Evolutionary conservation across 2,888 invertebrate genomes (phyloP).

Genomic region (Erebia epiphron): DNA sequence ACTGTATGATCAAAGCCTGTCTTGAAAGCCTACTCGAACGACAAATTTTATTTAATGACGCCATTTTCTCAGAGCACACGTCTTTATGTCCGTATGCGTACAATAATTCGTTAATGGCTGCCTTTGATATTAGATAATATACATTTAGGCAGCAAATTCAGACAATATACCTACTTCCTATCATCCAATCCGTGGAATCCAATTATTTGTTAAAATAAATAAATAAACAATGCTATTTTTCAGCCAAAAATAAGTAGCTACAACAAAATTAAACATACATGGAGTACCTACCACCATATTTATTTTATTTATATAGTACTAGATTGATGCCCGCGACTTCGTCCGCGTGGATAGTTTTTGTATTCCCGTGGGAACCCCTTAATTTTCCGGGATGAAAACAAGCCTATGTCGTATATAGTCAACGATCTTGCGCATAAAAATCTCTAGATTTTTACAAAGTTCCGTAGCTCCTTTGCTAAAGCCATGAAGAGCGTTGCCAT

Average conservation of each 20-base stretch:
- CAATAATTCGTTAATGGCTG: slow-evolving; percentile 19
- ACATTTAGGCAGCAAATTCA: not conserved
- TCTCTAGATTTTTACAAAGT: not conserved
- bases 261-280: no score
- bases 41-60: slow-evolving; percentile 26
- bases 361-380: no score
- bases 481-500: slow-evolving; percentile 52
- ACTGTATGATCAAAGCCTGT: slow-evolving; percentile 24
- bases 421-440: slow-evolving; percentile 4
- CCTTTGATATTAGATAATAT: slow-evolving; percentile 21
- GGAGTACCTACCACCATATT: no score
- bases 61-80: slow-evolving; percentile 19
- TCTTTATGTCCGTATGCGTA: slow-evolving; percentile 1
- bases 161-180: not conserved
- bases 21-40: slow-evolving; percentile 25
- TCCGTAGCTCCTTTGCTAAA: not conserved
- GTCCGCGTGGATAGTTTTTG: no score
- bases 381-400: no score
- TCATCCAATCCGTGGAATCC: no score
- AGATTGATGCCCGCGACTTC: no score
- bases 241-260: no score
- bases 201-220: no score
- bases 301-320: no score
- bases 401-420: not conserved
- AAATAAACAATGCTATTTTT: no score